These are phyloP conservation scores for Brachionus rotundiformis DNA, from an alignment of 1,140 invertebrate genomes.

Conservation along the genomic window DNA sequence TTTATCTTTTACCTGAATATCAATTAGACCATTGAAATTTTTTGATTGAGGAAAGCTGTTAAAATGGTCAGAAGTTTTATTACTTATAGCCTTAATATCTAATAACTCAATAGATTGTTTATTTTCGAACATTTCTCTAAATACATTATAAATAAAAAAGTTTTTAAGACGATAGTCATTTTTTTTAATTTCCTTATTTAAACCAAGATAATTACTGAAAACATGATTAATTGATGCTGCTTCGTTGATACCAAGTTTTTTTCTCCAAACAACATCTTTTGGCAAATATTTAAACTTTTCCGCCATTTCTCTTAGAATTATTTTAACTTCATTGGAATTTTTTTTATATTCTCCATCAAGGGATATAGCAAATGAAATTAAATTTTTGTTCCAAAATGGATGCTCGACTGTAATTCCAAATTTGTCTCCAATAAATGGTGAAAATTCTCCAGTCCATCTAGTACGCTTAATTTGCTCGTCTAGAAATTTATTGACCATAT, in stretches of 20 bases:
- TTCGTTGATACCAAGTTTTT: neutral
- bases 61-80: neutral
- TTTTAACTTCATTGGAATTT: neutral
- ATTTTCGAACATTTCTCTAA: neutral
- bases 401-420: neutral
- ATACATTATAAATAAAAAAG: neutral
- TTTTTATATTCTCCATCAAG: neutral
- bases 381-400: neutral
- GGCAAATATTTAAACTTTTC: neutral
- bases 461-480: neutral
- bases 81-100: neutral
- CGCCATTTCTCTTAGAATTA: neutral
- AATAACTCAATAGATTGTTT: neutral
- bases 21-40: neutral
- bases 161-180: neutral
- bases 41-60: neutral
- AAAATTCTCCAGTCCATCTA: neutral
- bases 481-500: neutral
- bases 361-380: neutral
- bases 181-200: neutral
- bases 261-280: neutral
- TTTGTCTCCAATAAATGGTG: neutral
- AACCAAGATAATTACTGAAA: neutral
- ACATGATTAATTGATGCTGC: neutral
- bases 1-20: neutral